phyloP scores from a whole-genome alignment of 2,888 invertebrate genomes.

The Aleiodes testaceus region DNA sequence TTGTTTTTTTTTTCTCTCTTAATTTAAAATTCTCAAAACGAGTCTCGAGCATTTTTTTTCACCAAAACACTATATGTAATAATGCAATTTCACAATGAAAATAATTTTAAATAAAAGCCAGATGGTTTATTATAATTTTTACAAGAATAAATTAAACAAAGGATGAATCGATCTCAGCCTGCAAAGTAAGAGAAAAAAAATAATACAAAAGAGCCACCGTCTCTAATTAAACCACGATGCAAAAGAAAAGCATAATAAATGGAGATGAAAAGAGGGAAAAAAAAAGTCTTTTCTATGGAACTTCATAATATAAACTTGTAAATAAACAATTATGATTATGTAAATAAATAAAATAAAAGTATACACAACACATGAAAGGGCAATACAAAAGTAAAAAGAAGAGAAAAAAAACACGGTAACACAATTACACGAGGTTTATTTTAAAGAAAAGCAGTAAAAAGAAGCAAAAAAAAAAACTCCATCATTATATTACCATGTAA shows the following conservation, averaged over 20 bases:
- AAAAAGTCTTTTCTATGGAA: not conserved
- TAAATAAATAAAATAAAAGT: constrained; percentile 62
- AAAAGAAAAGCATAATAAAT: not conserved
- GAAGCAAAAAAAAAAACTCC: constrained; percentile 55
- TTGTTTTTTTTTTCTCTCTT: constrained; percentile 38
- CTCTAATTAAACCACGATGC: not conserved
- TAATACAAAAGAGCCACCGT: constrained; percentile 2
- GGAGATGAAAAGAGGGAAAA: not conserved
- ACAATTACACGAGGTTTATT: constrained; percentile 62
- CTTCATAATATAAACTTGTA: constrained; percentile 55
- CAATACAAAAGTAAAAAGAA: constrained; percentile 51
- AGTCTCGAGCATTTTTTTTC: constrained; percentile 15
- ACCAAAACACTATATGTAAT: not conserved
- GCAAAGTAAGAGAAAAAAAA: not conserved
- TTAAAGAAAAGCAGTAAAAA: constrained; percentile 60
- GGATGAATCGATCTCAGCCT: not conserved
- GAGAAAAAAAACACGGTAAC: constrained; percentile 47
- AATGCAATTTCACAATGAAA: not conserved
- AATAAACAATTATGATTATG: constrained; percentile 67
- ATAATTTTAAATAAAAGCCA: not conserved
- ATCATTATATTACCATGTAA: constrained; percentile 66
- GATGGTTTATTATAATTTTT: not conserved
- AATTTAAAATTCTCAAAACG: not conserved
- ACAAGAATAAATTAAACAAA: not conserved
- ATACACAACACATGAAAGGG: constrained; percentile 48